These are phyloP conservation scores for Hypena proboscidalis DNA, from an alignment of 2,888 invertebrate genomes.

Conservation along the genomic window DNA sequence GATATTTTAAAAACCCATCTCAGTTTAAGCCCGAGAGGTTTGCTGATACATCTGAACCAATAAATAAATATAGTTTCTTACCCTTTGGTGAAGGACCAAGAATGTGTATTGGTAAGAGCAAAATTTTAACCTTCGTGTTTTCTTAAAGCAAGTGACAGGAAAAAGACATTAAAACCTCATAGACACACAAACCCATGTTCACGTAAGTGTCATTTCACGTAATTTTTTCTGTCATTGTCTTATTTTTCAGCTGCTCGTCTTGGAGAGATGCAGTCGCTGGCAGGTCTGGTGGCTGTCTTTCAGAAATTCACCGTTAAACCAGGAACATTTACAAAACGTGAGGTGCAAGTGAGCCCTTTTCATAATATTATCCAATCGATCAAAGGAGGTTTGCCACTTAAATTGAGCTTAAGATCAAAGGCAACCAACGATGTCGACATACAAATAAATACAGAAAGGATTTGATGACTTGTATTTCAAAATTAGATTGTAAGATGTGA, in stretches of 20 bases:
- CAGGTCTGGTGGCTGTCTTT: constrained; percentile 60
- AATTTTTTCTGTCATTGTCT: too few relatives aligned
- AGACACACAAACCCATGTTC: too few relatives aligned
- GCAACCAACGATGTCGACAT: too few relatives aligned
- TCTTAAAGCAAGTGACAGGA: too few relatives aligned
- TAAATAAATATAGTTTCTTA: constrained; percentile 36
- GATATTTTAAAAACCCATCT: constrained; percentile 40
- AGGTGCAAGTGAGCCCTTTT: constrained; percentile 36
- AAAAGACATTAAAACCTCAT: too few relatives aligned
- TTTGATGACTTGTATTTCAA: too few relatives aligned
- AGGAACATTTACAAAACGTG: constrained; percentile 23
- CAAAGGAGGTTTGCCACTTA: constrained; percentile 49
- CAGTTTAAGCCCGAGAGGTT: constrained; percentile 44
- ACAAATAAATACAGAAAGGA: too few relatives aligned
- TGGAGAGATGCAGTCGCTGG: too few relatives aligned
- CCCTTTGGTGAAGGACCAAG: constrained; percentile 43
- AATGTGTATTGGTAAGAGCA: constrained; percentile 36
- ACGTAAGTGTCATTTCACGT: too few relatives aligned
- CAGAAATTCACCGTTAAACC: constrained; percentile 59
- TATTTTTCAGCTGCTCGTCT: constrained; percentile 55
- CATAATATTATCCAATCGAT: constrained; percentile 51
- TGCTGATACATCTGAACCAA: constrained; percentile 15
- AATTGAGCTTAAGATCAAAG: constrained; percentile 39
- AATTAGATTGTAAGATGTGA: too few relatives aligned
- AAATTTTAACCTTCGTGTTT: too few relatives aligned